These are phyloP conservation scores for Rhingia rostrata DNA, from an alignment of 2,888 invertebrate genomes.

Conservation along the genomic window DNA sequence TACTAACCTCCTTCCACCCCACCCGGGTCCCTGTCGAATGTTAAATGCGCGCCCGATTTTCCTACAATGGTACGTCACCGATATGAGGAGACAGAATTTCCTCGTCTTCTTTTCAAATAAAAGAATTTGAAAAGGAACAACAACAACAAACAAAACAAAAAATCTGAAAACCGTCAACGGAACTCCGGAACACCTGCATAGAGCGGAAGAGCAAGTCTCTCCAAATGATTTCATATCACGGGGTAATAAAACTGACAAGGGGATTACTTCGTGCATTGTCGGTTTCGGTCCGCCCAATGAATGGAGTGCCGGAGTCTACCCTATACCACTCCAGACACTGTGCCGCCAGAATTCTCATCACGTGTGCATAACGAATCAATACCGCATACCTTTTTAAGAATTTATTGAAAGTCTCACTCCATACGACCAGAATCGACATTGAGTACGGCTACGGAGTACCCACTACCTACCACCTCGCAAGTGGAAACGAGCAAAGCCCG, in stretches of 20 bases:
- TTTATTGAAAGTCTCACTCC: slow-evolving; percentile 69
- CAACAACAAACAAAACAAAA: too few relatives aligned
- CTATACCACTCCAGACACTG: slow-evolving; percentile 65
- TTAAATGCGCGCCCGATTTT: neutral
- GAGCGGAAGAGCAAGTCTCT: slow-evolving; percentile 66
- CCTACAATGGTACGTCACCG: slow-evolving; percentile 54
- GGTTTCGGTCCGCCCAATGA: slow-evolving; percentile 56
- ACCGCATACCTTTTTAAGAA: slow-evolving; percentile 74
- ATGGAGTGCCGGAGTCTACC: slow-evolving; percentile 27
- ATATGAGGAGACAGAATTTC: slow-evolving; percentile 50
- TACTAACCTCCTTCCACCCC: neutral
- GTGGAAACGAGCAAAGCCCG: slow-evolving; percentile 17
- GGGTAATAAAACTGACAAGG: slow-evolving; percentile 70
- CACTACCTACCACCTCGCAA: neutral
- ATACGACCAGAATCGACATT: slow-evolving; percentile 1
- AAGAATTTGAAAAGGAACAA: neutral
- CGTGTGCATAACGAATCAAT: slow-evolving; percentile 75
- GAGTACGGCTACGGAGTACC: neutral
- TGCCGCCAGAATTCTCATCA: slow-evolving; percentile 74
- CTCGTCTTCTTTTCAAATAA: slow-evolving; percentile 40
- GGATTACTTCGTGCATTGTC: slow-evolving; percentile 69
- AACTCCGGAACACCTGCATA: slow-evolving; percentile 70
- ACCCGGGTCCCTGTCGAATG: neutral
- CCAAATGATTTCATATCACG: slow-evolving; percentile 71
- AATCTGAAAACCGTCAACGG: slow-evolving; percentile 28